Evolutionary conservation across 2,797 vertebrate species (phyloP).

Genomic region (Crotalus adamanteus): DNA sequence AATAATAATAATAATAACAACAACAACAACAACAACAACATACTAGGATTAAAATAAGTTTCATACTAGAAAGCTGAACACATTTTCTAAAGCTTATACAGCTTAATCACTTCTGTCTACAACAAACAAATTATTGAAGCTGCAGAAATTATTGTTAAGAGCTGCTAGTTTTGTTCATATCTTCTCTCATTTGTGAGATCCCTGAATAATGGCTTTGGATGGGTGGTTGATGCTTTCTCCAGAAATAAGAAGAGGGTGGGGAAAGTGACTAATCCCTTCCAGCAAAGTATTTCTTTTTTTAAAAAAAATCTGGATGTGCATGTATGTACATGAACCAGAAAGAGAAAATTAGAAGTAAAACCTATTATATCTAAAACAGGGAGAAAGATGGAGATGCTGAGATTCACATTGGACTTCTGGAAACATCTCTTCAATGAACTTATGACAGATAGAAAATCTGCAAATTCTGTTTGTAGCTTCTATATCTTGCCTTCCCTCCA

Average conservation of each 20-base stretch:
- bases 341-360: not conserved
- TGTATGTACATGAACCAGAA: not conserved
- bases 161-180: not conserved
- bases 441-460: not conserved
- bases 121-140: not conserved
- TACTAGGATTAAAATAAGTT: conserved; percentile 1
- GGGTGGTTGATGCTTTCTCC: not conserved
- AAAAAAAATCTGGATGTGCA: not conserved
- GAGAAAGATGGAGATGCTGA: not conserved
- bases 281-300: not conserved
- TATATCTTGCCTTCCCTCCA: not conserved
- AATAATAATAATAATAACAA: not conserved
- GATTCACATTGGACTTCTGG: not conserved
- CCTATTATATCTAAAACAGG: not conserved
- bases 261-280: not conserved
- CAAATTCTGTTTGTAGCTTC: not conserved
- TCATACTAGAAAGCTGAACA: conserved; percentile 5
- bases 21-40: not conserved
- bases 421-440: not conserved
- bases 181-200: not conserved
- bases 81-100: accelerated
- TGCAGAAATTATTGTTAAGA: not conserved
- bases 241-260: not conserved
- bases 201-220: not conserved
- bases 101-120: not conserved